Conservation (phyloP, 2,888 invertebrate genomes). For the Neoaliturus tenellus region DNA sequence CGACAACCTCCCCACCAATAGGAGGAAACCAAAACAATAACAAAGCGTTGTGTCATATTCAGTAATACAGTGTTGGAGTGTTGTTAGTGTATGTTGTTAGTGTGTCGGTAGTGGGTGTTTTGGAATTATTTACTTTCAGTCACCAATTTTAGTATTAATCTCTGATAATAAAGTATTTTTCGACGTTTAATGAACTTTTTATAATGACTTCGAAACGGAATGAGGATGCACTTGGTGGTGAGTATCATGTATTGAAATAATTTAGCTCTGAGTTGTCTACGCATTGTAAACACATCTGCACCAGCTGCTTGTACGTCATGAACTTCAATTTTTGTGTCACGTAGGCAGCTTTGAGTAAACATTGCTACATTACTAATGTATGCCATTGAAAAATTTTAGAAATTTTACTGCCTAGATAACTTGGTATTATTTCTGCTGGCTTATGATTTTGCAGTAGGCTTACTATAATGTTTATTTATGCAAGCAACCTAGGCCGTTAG, state of each 20-base stretch:
- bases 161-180: neutral
- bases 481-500: too few relatives aligned
- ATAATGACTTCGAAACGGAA: conserved; percentile 10
- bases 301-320: conserved; percentile 15
- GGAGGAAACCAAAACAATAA: conserved; percentile 13
- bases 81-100: neutral
- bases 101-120: neutral
- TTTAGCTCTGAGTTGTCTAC: neutral
- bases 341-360: neutral
- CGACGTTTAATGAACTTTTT: neutral
- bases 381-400: neutral
- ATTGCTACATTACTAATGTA: neutral
- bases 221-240: conserved; percentile 53
- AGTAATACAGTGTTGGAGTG: neutral
- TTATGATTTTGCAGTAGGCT: too few relatives aligned
- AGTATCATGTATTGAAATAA: neutral
- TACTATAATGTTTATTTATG: too few relatives aligned
- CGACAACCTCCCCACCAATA: neutral
- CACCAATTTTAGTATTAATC: neutral
- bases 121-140: neutral
- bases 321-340: neutral
- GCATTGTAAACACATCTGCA: conserved; percentile 7
- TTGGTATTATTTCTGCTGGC: too few relatives aligned
- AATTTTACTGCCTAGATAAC: too few relatives aligned
- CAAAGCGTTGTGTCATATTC: conserved; percentile 18